Percentiles rank a stretch among this genome's conserved stretches.
Conservation (phyloP, 2,888 invertebrate genomes). For the Teinopalpus imperialis region DNA sequence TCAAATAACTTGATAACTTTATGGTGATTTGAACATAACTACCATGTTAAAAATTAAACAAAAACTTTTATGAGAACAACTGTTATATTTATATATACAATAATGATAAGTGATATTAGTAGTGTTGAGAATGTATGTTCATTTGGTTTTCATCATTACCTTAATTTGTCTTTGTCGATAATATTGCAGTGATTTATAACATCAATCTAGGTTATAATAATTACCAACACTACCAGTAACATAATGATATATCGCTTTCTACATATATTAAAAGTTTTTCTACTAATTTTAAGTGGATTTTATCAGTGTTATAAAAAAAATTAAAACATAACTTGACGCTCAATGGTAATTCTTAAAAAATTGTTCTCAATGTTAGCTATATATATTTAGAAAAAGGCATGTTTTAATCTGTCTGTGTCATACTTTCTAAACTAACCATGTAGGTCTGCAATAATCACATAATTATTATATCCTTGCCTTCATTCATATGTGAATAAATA, state of each 20-base stretch:
- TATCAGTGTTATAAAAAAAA: no score
- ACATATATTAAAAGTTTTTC: no score
- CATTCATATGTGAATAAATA: not conserved
- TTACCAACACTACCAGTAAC: not conserved
- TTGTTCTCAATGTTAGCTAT: no score
- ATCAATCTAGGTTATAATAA: no score
- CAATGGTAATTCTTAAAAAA: no score
- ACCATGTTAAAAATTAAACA: constrained; percentile 34
- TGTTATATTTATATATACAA: constrained; percentile 67
- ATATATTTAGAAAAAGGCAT: no score
- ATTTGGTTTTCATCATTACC: constrained; percentile 4
- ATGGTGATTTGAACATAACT: constrained; percentile 41
- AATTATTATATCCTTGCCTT: not conserved
- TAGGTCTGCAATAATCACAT: not conserved
- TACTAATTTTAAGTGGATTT: no score
- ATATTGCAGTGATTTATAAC: no score
- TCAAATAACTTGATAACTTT: constrained; percentile 39
- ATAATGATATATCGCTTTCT: not conserved
- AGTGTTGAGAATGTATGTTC: constrained; percentile 21
- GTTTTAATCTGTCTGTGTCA: no score
- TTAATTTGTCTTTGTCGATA: no score
- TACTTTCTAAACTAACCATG: not conserved
- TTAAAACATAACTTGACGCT: no score
- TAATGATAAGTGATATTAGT: constrained; percentile 48
- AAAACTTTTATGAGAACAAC: constrained; percentile 62